These are phyloP conservation scores for Agrypnus murinus DNA, from an alignment of 2,888 invertebrate genomes.

Conservation along the genomic window DNA sequence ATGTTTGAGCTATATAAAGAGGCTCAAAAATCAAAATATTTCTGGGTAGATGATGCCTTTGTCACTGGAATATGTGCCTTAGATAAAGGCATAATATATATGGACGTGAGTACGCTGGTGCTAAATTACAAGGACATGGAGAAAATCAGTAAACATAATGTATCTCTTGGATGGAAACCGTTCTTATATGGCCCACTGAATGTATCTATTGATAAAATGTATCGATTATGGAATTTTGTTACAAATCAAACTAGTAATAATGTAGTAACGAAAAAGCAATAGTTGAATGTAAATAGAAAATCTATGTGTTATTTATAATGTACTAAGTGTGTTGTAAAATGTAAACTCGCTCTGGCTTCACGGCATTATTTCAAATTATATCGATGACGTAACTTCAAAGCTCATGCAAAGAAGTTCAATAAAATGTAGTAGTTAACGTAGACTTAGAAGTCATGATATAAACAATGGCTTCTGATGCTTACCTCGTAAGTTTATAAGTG, in stretches of 20 bases:
- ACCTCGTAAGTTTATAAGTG: too few species aligned
- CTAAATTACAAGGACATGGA: conserved; percentile 11
- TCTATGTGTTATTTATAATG: too few species aligned
- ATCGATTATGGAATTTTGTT: conserved; percentile 72
- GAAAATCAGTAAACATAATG: conserved; percentile 33
- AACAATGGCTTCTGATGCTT: too few species aligned
- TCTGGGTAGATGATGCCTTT: conserved; percentile 85
- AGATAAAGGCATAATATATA: conserved; percentile 75
- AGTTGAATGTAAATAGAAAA: too few species aligned
- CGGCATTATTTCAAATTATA: too few species aligned
- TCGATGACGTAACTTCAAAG: too few species aligned
- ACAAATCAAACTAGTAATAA: conserved; percentile 58
- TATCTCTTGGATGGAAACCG: conserved; percentile 58
- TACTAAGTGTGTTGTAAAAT: too few species aligned
- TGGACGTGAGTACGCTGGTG: conserved; percentile 65
- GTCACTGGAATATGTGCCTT: conserved; percentile 78
- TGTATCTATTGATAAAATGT: conserved; percentile 71
- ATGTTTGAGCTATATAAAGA: conserved; percentile 73
- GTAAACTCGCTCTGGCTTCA: too few species aligned
- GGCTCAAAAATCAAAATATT: conserved; percentile 76
- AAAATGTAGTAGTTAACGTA: too few species aligned
- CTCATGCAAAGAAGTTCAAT: too few species aligned
- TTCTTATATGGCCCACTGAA: conserved; percentile 76
- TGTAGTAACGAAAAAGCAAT: conserved; percentile 53
- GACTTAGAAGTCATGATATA: too few species aligned